Base-by-base conservation (phyloP, 1,140 invertebrate species). In the Heliconius hermathena region DNA sequence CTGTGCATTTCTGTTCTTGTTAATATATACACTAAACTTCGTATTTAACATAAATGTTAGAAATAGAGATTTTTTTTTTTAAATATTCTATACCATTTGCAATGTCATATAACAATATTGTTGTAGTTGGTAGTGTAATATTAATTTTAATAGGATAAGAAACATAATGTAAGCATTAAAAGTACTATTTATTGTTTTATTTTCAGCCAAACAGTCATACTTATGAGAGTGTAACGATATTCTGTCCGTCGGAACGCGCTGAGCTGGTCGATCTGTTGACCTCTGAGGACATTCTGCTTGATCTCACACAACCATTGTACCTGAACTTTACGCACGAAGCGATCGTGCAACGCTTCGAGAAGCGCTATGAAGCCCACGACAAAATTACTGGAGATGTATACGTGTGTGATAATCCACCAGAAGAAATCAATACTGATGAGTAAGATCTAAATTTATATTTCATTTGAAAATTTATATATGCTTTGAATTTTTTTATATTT, bases 181-280 rank as follows among this genome's bases (percentile, higher is more conserved):
- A 66, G 0, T 6, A 57, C 5, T 22, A 57, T 22, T 57, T 66
- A 29, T 66, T 75, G 16, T 22, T 70, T 71, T 46, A 57, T 54
- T 90, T 91, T 73, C 90, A 98, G 97, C 97, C 97, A 36, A 97
- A 97, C 91, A 96, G 96, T 86, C 95, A 92, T 71, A 91, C 97
- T 79, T 97, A 97, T 95, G 97, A 97, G 91, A 97, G 97, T 86
- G 97, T 98, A 85, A 97, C 97, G 76, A 97, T 97, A 78, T 98
- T 97, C 93, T 98, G 97, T 94, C 97, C 97, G 41, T 96, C 96
- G 83, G 96, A 97, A 88, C 95, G 96, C 80, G 93, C 97, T 79
- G 96, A 97, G 73, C 93, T 95, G 83, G 95, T 98, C 83, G 95
- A 96, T 84, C 90, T 97, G 78, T 87, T 98, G 83, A 95, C 96